Evolutionary conservation across 2,113 vertebrate species (phyloP), one percentile per base, ranked within the genome.

Genomic region (Pavo muticus): DNA sequence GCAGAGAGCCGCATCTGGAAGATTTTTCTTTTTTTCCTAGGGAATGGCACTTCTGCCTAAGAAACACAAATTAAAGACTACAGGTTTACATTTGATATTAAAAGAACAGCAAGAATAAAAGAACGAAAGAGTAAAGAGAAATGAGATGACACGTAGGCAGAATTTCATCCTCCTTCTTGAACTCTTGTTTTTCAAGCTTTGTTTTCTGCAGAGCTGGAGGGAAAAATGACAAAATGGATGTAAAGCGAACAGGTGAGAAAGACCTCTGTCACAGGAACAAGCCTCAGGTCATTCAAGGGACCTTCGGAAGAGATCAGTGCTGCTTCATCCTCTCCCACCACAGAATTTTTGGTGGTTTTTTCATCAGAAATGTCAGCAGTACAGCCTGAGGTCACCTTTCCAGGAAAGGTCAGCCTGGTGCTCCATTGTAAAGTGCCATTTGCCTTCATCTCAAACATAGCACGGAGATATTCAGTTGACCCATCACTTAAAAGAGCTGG

Each of bases 301-400:
- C 15, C 39, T 84, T 94, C 86, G 75, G 83, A 88, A 81, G 50
- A 2, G 2, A 90, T 92, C 72, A 64, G 24, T 3, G 24, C 88
- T 48, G 30, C 39, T 84, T 64, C 17, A 4, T 40, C 65, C 76
- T 54, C 83, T 87, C 70, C 75, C 84, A 50, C 42, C 2, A 2
- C 23, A 20, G 40, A 29, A 44, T 61, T 76, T 70, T 81, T 44
- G 50, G 45, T 42, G 57, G 21, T 60, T 83, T 48, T 40, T 21
- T 50, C 50, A 50, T 68, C 25, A 63, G 61, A 94, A 96, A 95
- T 90, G 96, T 96, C 95, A 94, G 27, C 60, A 32, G 67, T 40
- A 27, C 52, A 39, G 84, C 65, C 35, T 75, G 70, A 54, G 71
- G 59, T 88, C 11, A 2, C 39, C 56, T 74, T 56, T 50, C 39